Evolutionary conservation across 2,113 vertebrate genomes (phyloP), one percentile per base, ranked within the genome.

Genomic region (Spea bombifrons): DNA sequence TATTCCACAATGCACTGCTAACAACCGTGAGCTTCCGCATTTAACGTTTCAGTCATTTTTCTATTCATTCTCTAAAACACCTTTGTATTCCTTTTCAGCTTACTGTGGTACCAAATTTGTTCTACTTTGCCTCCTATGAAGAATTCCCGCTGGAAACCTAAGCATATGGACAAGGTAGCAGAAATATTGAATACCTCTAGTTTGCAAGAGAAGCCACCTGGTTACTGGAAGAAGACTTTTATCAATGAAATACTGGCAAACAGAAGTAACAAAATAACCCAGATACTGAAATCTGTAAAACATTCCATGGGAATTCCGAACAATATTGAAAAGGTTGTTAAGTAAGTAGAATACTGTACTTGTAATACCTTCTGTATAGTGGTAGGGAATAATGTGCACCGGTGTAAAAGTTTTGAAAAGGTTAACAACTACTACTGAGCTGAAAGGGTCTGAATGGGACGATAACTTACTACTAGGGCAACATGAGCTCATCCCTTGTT

Each of bases 141-240:
- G 81, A 86, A 64, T 16, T 85, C 81, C 17, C 79, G 78, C 12
- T 85, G 83, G 84, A 89, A 83, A 81, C 71, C 48, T 0, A 83
- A 83, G 6, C 46, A 75, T 46, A 52, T 75, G 17, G 83, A 88
- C 15, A 78, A 84, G 71, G 83, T 86, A 57, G 16, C 80, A n/a
- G 64, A 52, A 47, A 85, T 81, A 48, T 55, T 83, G 81, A 84
- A 13, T 57, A 46, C 13, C 16, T 67, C 82, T 76, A 78, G 85
- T 43, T 10, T 86, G 2, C 63, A 61, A 69, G 88, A 93, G 67
- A 85, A 17, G 57, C 81, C 88, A 10, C 80, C 64, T n/a, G 93
- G 92, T 7, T 87, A 91, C 75, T 97, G 96, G 96, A 99, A 94
- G 88, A 88, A 83, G 52, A 82, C 89, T 55, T 94, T 92, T 78